Conservation (phyloP, 30 jellyfish, hydroid and myxozoan species). For the Cassiopea andromeda region DNA sequence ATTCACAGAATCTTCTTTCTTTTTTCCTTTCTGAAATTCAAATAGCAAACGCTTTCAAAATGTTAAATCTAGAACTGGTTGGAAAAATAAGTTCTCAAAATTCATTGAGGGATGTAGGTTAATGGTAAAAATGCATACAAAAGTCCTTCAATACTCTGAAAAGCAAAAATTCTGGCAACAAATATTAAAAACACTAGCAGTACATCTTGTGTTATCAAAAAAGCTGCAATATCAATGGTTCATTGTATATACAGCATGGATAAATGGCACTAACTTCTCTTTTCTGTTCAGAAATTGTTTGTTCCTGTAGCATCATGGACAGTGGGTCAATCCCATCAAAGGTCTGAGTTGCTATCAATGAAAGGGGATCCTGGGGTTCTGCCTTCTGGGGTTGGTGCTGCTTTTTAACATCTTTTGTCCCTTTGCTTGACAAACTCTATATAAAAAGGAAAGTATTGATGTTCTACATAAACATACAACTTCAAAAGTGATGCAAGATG, state of each 20-base stretch:
- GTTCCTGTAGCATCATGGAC: constrained; percentile 76
- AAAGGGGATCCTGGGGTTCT: constrained; percentile 77
- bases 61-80: neutral
- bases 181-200: too few species aligned
- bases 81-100: too few species aligned
- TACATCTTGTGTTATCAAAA: neutral
- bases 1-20: constrained; percentile 22
- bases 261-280: constrained; percentile 27
- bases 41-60: too few species aligned
- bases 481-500: too few species aligned
- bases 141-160: too few species aligned
- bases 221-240: neutral
- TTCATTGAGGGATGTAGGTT: too few species aligned
- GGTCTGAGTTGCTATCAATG: constrained; percentile 82
- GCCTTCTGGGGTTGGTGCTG: constrained; percentile 41
- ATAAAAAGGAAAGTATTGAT: neutral
- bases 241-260: too few species aligned
- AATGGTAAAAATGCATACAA: too few species aligned
- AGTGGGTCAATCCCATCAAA: constrained; percentile 95
- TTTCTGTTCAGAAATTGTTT: constrained; percentile 44
- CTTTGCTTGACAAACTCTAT: constrained; percentile 53
- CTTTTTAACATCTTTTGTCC: constrained; percentile 43
- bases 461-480: too few species aligned
- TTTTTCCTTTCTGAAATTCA: neutral
- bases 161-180: too few species aligned